Evolutionary conservation across 2,113 vertebrate species (phyloP).

Genomic region (Lagenorhynchus albirostris): DNA sequence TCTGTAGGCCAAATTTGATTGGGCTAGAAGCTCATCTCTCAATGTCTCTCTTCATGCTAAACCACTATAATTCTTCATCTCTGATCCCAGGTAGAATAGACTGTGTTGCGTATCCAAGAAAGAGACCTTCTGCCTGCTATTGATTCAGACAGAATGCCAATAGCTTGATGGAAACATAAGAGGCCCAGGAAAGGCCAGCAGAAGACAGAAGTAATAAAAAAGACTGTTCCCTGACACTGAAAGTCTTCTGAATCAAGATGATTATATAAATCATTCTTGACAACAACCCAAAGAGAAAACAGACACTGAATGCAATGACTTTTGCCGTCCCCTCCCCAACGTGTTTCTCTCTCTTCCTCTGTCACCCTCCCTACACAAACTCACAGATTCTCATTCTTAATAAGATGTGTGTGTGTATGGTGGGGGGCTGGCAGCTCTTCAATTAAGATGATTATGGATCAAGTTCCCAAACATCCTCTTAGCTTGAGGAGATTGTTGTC

Average conservation of each 20-base stretch:
- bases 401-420: background rate
- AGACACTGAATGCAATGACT: background rate
- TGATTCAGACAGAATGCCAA: conserved; percentile 48
- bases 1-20: background rate
- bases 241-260: conserved; percentile 35
- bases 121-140: background rate
- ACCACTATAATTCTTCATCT: background rate
- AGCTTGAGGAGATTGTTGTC: background rate
- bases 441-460: background rate
- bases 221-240: background rate
- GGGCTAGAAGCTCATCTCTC: background rate
- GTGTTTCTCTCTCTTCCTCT: background rate
- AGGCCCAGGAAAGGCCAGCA: background rate
- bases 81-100: background rate
- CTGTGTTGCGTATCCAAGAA: background rate
- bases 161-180: conserved; percentile 28
- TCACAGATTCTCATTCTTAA: background rate
- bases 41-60: background rate
- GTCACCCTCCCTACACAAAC: background rate
- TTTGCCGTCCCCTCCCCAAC: background rate
- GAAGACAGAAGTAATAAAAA: conserved; percentile 38
- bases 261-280: conserved; percentile 12
- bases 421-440: background rate
- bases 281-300: background rate
- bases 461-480: background rate